phyloP scores from a whole-genome alignment of 2,797 vertebrate species.

The Girardinus metallicus region DNA sequence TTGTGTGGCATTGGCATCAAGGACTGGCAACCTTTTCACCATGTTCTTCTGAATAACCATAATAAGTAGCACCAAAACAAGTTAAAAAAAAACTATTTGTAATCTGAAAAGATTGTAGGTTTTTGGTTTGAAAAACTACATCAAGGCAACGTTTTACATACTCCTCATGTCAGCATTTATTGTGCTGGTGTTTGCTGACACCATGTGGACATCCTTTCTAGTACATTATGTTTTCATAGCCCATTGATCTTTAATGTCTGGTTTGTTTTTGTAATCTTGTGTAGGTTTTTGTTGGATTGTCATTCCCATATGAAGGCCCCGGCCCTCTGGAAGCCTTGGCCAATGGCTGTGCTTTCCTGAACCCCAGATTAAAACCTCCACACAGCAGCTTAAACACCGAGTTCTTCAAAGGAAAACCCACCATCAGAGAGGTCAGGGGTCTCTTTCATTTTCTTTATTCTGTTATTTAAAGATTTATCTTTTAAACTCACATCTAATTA shows the following conservation, averaged over 20 bases:
- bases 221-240: not conserved
- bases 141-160: not conserved
- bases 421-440: slow-evolving; percentile 85
- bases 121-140: not conserved
- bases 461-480: not conserved
- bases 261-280: not conserved
- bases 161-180: not conserved
- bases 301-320: slow-evolving; percentile 91
- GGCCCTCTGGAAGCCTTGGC: slow-evolving; percentile 91
- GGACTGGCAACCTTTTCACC: not conserved
- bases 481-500: not conserved
- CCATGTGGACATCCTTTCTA: not conserved
- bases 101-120: not conserved
- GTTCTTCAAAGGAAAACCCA: slow-evolving; percentile 93
- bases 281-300: slow-evolving; percentile 86
- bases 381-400: slow-evolving; percentile 92
- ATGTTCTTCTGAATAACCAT: not conserved
- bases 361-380: slow-evolving; percentile 87
- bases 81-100: not conserved
- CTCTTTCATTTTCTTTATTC: not conserved
- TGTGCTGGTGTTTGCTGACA: slow-evolving; percentile 5
- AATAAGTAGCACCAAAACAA: not conserved
- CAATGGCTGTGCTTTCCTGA: slow-evolving; percentile 92
- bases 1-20: not conserved
- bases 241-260: not conserved